Evolutionary conservation across 2,113 vertebrate species (phyloP).

Genomic region (Thryonomys swinderianus): DNA sequence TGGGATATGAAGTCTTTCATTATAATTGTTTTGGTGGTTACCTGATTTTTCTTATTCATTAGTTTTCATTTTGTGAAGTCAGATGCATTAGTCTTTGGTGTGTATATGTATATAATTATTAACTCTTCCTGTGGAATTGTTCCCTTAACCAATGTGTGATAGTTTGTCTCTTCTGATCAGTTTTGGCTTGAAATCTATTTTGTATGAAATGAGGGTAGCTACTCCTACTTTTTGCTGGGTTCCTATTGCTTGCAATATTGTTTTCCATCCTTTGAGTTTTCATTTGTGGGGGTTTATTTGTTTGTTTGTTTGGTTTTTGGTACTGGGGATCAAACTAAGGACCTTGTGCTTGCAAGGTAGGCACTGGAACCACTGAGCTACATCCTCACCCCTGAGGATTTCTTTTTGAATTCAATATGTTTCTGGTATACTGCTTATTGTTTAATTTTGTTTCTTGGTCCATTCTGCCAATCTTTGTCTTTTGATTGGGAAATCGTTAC

Average conservation of each 20-base stretch:
- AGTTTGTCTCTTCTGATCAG: not conserved
- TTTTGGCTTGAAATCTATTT: not conserved
- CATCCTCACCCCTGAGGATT: too few species aligned
- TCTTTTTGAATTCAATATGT: not conserved
- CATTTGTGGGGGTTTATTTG: too few species aligned
- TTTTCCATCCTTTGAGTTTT: not conserved
- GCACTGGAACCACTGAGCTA: too few species aligned
- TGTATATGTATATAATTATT: not conserved
- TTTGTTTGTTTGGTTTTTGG: too few species aligned
- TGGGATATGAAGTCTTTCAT: not conserved
- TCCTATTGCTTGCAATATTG: not conserved
- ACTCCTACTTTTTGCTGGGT: not conserved
- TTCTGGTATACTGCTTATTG: not conserved
- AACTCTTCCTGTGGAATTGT: not conserved
- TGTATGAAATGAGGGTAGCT: not conserved
- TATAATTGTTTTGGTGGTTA: not conserved
- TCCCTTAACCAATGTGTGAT: not conserved
- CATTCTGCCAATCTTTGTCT: not conserved
- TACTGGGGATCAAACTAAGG: too few species aligned
- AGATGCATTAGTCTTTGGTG: not conserved
- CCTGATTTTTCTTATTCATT: not conserved
- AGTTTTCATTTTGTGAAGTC: not conserved
- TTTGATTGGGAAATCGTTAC: not conserved
- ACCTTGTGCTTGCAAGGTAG: too few species aligned
- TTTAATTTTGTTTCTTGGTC: not conserved